These are phyloP conservation scores for Spodoptera littoralis DNA, from an alignment of 2,888 invertebrate genomes.

Conservation along the genomic window DNA sequence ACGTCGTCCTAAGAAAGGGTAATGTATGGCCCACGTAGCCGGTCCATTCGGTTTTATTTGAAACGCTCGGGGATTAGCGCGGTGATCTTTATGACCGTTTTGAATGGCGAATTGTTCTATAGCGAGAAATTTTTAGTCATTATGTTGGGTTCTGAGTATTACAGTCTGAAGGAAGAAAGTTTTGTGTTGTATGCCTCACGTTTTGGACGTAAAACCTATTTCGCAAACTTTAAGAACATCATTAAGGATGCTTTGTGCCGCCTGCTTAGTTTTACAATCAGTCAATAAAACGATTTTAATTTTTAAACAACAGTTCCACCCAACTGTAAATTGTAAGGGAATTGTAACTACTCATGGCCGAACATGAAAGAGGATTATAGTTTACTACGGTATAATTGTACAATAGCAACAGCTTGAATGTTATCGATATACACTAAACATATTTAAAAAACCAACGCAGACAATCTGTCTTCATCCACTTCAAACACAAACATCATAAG, in stretches of 20 bases:
- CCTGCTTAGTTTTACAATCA: slow-evolving; percentile 4
- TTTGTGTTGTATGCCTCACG: slow-evolving; percentile 64
- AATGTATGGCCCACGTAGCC: slow-evolving; percentile 73
- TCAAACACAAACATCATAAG: slow-evolving; percentile 10
- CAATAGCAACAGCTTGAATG: slow-evolving; percentile 2
- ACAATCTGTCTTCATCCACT: slow-evolving; percentile 14
- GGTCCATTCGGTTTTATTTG: slow-evolving; percentile 74
- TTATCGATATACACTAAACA: slow-evolving; percentile 4
- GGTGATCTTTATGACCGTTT: slow-evolving; percentile 76
- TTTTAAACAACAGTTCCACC: no score
- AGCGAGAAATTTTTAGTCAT: slow-evolving; percentile 64
- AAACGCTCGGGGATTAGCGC: slow-evolving; percentile 73
- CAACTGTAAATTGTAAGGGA: no score
- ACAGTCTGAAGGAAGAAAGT: slow-evolving; percentile 53
- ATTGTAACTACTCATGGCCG: no score
- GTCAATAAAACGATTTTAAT: no score
- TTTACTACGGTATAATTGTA: neutral
- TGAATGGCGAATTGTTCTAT: slow-evolving; percentile 78
- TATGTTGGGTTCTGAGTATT: slow-evolving; percentile 67
- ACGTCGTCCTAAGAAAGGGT: slow-evolving; percentile 79
- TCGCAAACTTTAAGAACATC: slow-evolving; percentile 6
- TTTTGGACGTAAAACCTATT: slow-evolving; percentile 51
- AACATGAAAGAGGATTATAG: slow-evolving; percentile 2
- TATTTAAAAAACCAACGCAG: slow-evolving; percentile 7
- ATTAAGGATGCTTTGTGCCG: slow-evolving; percentile 10